Evolutionary conservation across 1,140 invertebrate species (phyloP).

Genomic region (Polypedilum pembai): DNA sequence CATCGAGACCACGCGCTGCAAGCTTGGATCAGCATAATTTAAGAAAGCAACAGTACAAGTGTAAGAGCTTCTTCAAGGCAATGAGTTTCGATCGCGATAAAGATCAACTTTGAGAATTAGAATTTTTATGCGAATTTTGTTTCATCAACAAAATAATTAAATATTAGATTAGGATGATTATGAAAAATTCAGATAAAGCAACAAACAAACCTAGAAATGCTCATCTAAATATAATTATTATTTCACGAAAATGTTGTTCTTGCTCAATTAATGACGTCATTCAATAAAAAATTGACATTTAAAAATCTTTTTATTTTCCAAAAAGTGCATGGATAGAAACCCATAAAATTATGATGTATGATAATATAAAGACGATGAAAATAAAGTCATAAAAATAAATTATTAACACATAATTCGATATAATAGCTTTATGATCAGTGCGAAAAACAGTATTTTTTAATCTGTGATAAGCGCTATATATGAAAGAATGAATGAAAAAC

Average conservation of each 20-base stretch:
- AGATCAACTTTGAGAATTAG: constrained; percentile 42
- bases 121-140: constrained; percentile 4
- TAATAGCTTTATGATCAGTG: constrained; percentile 17
- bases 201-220: too few species aligned
- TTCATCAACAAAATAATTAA: background rate
- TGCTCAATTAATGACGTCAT: too few species aligned
- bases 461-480: constrained; percentile 10
- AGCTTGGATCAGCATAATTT: constrained; percentile 43
- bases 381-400: too few species aligned
- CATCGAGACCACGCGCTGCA: constrained; percentile 37
- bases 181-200: background rate
- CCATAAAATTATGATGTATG: too few species aligned
- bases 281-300: too few species aligned
- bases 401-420: too few species aligned
- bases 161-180: background rate
- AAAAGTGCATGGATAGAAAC: too few species aligned
- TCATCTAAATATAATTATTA: too few species aligned
- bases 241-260: too few species aligned
- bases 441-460: constrained; percentile 5
- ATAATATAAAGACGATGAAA: too few species aligned
- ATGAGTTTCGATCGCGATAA: constrained; percentile 44
- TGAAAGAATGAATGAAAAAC: background rate
- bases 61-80: constrained; percentile 40
- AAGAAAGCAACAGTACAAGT: constrained; percentile 37
- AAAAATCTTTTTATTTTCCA: too few species aligned